phyloP scores from a whole-genome alignment of 1,140 invertebrate species.

The Drosophila parabipectinata region DNA sequence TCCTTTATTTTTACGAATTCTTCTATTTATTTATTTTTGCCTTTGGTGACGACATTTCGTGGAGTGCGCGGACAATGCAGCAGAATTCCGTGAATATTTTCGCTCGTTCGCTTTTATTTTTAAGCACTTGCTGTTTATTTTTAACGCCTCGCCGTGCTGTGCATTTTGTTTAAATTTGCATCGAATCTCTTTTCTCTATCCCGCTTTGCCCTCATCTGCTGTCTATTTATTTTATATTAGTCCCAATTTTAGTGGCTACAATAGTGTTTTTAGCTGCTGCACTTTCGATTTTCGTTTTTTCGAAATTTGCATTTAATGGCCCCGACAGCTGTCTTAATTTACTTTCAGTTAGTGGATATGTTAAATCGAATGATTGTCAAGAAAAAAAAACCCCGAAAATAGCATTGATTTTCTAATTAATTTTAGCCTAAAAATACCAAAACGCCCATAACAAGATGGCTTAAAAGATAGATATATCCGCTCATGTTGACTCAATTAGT shows the following conservation, averaged over 20 bases:
- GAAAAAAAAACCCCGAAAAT: slow-evolving; percentile 43
- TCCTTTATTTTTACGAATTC: slow-evolving; percentile 26
- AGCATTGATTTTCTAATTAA: slow-evolving; percentile 58
- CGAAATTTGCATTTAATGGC: slow-evolving; percentile 41
- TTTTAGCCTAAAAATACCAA: slow-evolving; percentile 61
- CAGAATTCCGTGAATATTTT: slow-evolving; percentile 67
- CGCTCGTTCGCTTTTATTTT: slow-evolving; percentile 60
- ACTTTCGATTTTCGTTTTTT: slow-evolving; percentile 20
- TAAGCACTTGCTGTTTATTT: slow-evolving; percentile 64
- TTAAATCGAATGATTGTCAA: slow-evolving; percentile 36
- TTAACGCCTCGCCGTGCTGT: slow-evolving; percentile 28
- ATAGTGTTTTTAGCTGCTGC: slow-evolving; percentile 22
- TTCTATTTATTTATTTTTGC: slow-evolving; percentile 39
- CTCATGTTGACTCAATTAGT: slow-evolving; percentile 68
- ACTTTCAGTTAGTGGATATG: slow-evolving; percentile 41
- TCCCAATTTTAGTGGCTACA: slow-evolving; percentile 44
- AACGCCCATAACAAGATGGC: slow-evolving; percentile 3
- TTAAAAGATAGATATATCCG: slow-evolving; percentile 32
- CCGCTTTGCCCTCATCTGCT: slow-evolving; percentile 1
- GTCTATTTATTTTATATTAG: slow-evolving; percentile 67
- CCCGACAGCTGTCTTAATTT: slow-evolving; percentile 47
- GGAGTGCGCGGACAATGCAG: slow-evolving; percentile 38
- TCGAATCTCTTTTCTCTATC: slow-evolving; percentile 12
- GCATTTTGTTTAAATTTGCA: slow-evolving; percentile 67
- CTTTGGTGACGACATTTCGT: slow-evolving; percentile 54